Evolutionary conservation across 2,113 vertebrate genomes (phyloP).

Genomic region (Clinocottus analis): DNA sequence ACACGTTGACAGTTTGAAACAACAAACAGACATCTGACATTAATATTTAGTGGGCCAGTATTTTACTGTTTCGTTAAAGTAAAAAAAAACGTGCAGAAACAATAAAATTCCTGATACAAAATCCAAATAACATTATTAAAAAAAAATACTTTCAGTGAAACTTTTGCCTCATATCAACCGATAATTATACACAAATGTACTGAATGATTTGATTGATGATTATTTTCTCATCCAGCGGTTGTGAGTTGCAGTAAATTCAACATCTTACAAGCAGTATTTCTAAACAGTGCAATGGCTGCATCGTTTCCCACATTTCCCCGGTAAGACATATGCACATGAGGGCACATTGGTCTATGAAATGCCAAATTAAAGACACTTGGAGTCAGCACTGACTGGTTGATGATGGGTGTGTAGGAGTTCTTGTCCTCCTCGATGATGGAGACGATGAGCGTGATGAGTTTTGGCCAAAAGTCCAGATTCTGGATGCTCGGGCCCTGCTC

Average conservation of each 20-base stretch:
- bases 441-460: conserved; percentile 97
- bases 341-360: too few relatives aligned
- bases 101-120: neutral
- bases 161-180: neutral
- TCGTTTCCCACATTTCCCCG: neutral
- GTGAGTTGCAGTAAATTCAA: neutral
- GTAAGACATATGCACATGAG: neutral
- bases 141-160: neutral
- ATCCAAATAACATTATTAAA: neutral
- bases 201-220: neutral
- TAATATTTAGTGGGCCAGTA: neutral
- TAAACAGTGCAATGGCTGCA: neutral
- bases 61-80: neutral
- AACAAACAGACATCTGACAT: neutral
- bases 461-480: conserved; percentile 98
- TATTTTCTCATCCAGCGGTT: neutral
- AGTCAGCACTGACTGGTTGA: conserved; percentile 90
- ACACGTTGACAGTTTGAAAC: neutral
- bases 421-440: conserved; percentile 99
- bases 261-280: too few relatives aligned
- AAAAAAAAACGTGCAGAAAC: neutral
- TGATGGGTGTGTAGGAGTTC: conserved; percentile 91
- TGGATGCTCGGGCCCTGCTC: conserved; percentile 94
- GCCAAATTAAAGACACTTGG: neutral
- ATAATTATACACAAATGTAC: neutral